phyloP scores from a whole-genome alignment of 1,140 invertebrate genomes.

The Formica selysi region DNA sequence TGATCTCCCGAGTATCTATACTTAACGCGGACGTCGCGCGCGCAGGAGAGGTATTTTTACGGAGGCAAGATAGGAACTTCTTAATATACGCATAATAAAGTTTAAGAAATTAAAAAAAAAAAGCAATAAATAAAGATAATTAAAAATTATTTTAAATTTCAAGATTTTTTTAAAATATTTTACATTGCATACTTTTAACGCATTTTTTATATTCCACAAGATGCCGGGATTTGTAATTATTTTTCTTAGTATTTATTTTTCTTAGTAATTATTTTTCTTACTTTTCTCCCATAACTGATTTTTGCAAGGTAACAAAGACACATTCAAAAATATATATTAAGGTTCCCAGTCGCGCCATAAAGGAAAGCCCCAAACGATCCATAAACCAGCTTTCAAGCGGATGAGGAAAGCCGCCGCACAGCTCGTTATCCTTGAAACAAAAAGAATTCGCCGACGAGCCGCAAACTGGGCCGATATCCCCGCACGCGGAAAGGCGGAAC shows the following conservation, averaged over 20 bases:
- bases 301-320: not conserved
- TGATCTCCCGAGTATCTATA: conserved; percentile 14
- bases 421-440: conserved; percentile 41
- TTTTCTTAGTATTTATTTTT: not conserved
- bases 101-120: not conserved
- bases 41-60: conserved; percentile 21
- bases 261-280: conserved; percentile 2
- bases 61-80: not conserved
- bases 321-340: conserved; percentile 46
- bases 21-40: conserved; percentile 8
- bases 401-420: not conserved
- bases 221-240: not conserved
- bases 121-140: not conserved
- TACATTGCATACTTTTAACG: too few relatives aligned
- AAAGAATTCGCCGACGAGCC: conserved; percentile 24
- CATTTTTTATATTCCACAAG: not conserved
- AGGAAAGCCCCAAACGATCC: conserved; percentile 13
- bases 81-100: conserved; percentile 19
- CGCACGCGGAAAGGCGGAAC: conserved; percentile 30
- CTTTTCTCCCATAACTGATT: not conserved
- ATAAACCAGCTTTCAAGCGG: conserved; percentile 48
- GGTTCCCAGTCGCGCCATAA: conserved; percentile 4
- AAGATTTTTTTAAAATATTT: not conserved
- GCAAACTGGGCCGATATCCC: conserved; percentile 56
- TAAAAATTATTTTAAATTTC: not conserved